Conservation (phyloP, 1,140 invertebrate species). For the Metopolophium dirhodum region DNA sequence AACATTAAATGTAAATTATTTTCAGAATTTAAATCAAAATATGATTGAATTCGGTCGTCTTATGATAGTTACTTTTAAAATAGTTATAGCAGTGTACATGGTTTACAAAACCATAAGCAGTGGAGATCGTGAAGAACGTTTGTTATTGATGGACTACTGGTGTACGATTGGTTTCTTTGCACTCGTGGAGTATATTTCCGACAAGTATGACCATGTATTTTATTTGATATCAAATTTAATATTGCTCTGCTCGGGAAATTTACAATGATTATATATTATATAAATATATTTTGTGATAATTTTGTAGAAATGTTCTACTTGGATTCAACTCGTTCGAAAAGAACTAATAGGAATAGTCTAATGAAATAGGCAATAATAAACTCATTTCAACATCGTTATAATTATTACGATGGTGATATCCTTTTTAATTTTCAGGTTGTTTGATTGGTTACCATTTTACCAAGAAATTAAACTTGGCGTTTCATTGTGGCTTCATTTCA, state of each 20-base stretch:
- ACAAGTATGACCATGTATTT: conserved; percentile 10
- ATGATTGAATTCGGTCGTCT: not conserved
- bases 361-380: not conserved
- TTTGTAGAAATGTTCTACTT: too few species aligned
- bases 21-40: not conserved
- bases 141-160: not conserved
- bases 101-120: not conserved
- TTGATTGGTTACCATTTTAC: not conserved
- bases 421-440: conserved; percentile 17
- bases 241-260: not conserved
- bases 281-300: not conserved
- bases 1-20: not conserved
- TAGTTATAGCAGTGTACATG: not conserved
- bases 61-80: not conserved
- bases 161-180: not conserved
- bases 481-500: not conserved
- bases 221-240: not conserved
- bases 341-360: not conserved
- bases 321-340: not conserved
- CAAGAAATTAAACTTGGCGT: not conserved
- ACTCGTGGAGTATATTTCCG: not conserved
- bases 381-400: not conserved
- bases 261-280: not conserved
- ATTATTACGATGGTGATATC: not conserved
- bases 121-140: not conserved